Base-by-base conservation (phyloP, 2,797 vertebrate genomes). In the Chromobotia macracanthus region DNA sequence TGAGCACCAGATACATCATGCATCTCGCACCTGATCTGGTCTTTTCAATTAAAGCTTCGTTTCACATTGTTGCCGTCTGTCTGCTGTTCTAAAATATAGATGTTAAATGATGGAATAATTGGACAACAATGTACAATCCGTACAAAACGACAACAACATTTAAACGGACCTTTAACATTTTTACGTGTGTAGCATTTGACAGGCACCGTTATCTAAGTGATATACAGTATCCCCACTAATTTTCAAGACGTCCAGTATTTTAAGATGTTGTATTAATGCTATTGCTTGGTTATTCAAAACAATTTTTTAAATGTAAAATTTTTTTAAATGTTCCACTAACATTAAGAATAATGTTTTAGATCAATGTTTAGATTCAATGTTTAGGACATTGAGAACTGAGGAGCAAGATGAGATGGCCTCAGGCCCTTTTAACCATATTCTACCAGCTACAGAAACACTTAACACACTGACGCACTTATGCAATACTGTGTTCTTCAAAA, bases 41-140 rank as follows among this genome's bases (percentile, higher is more conserved):
- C 15, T 63, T 68, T 77, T 68, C 65, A 48, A 35, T 77, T 65
- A 77, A 76, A 76, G 3, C 51, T 2, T 21, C 16, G 65, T 77
- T 77, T 58, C 67, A 50, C 46, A 25, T 12, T 0, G 3, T 1
- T 28, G 63, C 11, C 18, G 2, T 25, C 44, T 6, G 21, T 41
- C 16, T 48, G 44, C 21, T 25, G 65, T 60, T 41, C 13, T 61
- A 13, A 70, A 61, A 61, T 50, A 38, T 16, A 15, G 13, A 23
- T 12, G n/a, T 56, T 16, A 28, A 13, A 35, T 53, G 19, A 69
- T 48, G 48, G 13, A 35, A 41, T 21, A 18, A 35, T 16, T 60
- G 31, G 41, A 77, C 56, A 48, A 50, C 28, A 69, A 70, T 16
- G 12, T 50, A 23, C 7, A 38, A 38, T 38, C 35, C 8, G 35